Evolutionary conservation across 1,140 invertebrate genomes (phyloP), one percentile per base, ranked within the genome.

Genomic region (Caenorhabditis briggsae): DNA sequence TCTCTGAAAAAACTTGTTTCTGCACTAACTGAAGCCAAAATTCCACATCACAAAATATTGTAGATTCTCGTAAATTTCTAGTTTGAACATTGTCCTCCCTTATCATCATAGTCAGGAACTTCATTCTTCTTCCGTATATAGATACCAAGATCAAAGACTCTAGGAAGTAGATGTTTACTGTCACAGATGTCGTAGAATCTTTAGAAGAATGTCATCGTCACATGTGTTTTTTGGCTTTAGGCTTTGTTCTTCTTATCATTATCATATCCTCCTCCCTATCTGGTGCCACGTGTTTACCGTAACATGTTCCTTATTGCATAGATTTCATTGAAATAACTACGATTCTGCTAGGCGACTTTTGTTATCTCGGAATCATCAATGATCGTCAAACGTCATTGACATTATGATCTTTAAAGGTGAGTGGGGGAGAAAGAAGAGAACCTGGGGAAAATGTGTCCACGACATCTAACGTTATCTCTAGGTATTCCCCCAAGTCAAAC

Each of bases 1-100:
- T 3, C 91, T 88, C 2, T 3, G 1, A 59, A 59, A 25, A 55
- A 56, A 56, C 46, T 50, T 14, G 82, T 83, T 83, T 14, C 64
- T 33, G 8, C 14, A 85, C 12, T 74, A 74, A 0, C n/a, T 2
- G 14, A 7, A 16, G n/a, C 56, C 18, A 58, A 25, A 20, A 23
- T 70, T 70, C 46, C 64, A 70, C 5, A 70, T 70, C 2, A 33
- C 3, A 2, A 33, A 33, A 33, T 3, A 2, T 33, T 3, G 33
- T 33, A 33, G 33, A 33, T 33, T 61, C 5, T 14, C 59, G 23
- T 25, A 7, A 61, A 20, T 0, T 61, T 61, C 59, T 61, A 61
- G 59, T 61, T 61, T n/a, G 56, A 20, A 58, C n/a, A 58, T n/a
- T 58, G 1, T 33, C 8, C 7, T 25, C 2, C 33, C 33, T 33